Evolutionary conservation across 1,140 invertebrate species (phyloP).

Genomic region (Drosophila rufa): DNA sequence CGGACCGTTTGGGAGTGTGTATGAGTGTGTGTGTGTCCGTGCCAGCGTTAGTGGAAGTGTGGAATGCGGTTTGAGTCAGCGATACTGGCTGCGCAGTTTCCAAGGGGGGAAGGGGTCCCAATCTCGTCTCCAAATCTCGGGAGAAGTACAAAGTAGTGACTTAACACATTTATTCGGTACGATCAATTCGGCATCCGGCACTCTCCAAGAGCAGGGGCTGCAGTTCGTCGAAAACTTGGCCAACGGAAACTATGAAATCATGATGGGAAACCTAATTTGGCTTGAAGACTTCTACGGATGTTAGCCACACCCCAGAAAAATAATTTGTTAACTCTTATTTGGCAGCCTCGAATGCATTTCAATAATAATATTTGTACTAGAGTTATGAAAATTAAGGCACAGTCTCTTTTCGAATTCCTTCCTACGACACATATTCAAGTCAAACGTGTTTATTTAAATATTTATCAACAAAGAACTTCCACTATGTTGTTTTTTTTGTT

Average conservation of each 20-base stretch:
- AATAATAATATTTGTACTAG: not conserved
- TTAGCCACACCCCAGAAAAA: conserved; percentile 20
- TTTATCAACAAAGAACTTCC: not conserved
- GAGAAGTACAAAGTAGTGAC: conserved; percentile 24
- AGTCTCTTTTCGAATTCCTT: not conserved
- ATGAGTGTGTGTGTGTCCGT: conserved; percentile 18
- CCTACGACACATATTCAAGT: not conserved
- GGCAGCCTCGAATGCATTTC: not conserved
- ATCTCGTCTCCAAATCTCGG: conserved; percentile 18
- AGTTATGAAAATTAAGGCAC: not conserved
- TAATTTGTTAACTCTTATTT: not conserved
- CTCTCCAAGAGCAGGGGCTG: not conserved
- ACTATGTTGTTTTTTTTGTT: not conserved
- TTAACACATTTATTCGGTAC: conserved; percentile 25
- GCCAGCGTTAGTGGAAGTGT: conserved; percentile 34
- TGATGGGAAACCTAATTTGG: conserved; percentile 20
- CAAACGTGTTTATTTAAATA: conserved; percentile 4
- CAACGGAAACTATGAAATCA: conserved; percentile 12
- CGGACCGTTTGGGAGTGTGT: conserved; percentile 30
- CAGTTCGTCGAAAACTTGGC: conserved; percentile 3
- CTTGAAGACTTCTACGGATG: conserved; percentile 13
- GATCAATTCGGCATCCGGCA: conserved; percentile 23
- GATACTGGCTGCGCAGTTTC: conserved; percentile 66
- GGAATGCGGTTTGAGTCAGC: conserved; percentile 74
- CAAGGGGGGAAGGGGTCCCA: conserved; percentile 10